Conservation (phyloP, 1,140 invertebrate genomes). For the Phymorhynchus buccinoides region DNA sequence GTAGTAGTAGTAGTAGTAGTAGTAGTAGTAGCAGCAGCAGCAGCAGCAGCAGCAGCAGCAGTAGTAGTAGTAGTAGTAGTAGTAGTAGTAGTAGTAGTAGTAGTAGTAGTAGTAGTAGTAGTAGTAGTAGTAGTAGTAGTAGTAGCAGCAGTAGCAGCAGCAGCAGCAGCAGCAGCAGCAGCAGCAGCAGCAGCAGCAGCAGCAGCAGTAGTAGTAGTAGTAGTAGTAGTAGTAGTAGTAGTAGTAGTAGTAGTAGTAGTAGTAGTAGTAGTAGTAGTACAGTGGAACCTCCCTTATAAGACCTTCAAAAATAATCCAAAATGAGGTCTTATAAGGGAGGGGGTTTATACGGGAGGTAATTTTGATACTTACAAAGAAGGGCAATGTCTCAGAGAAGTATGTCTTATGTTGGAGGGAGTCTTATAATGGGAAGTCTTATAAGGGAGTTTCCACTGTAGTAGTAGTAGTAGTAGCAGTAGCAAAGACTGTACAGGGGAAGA, state of each 20-base stretch:
- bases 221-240: constrained; percentile 34
- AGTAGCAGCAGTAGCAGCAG: constrained; percentile 21
- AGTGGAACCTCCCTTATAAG: too few relatives aligned
- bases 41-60: constrained; percentile 24
- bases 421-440: too few relatives aligned
- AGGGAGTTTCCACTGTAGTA: too few relatives aligned
- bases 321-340: too few relatives aligned
- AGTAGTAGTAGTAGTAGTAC: too few relatives aligned
- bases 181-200: constrained; percentile 26
- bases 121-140: constrained; percentile 32
- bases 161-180: constrained; percentile 21
- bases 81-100: constrained; percentile 34
- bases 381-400: too few relatives aligned
- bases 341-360: too few relatives aligned
- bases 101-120: constrained; percentile 35
- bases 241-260: constrained; percentile 34
- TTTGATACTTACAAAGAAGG: too few relatives aligned
- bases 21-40: constrained; percentile 30
- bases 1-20: constrained; percentile 29
- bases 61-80: constrained; percentile 30
- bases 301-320: too few relatives aligned
- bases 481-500: too few relatives aligned
- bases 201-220: constrained; percentile 34
- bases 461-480: too few relatives aligned
- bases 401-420: too few relatives aligned